Conservation (phyloP, 2,113 vertebrate genomes). For the Bagarius yarrelli region DNA sequence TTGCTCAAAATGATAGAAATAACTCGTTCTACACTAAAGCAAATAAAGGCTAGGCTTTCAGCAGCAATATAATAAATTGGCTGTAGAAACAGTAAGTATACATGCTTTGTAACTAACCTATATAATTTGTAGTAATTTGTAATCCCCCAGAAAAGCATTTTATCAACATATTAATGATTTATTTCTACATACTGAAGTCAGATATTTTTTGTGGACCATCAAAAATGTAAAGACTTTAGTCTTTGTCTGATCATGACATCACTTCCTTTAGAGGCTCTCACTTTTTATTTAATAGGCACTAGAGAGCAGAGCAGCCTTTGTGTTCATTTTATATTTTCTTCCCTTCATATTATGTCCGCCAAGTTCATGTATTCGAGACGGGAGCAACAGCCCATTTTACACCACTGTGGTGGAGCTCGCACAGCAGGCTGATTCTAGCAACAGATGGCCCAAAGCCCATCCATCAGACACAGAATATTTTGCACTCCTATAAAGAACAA, state of each 20-base stretch:
- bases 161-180: not conserved
- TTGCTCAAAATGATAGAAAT: conserved; percentile 33
- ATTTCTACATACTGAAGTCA: not conserved
- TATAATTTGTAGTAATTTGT: not conserved
- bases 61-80: not conserved
- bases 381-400: conserved; percentile 58
- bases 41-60: no score
- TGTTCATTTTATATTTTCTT: conserved; percentile 55
- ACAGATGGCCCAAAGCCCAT: conserved; percentile 60
- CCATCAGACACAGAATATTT: conserved; percentile 45
- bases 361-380: conserved; percentile 56
- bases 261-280: not conserved
- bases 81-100: not conserved
- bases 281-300: conserved; percentile 51
- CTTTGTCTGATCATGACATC: conserved; percentile 25
- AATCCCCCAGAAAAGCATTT: not conserved
- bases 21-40: no score
- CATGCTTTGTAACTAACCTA: not conserved
- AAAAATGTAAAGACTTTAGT: not conserved
- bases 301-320: conserved; percentile 42
- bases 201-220: conserved; percentile 16
- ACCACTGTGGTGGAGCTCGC: conserved; percentile 48
- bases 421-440: conserved; percentile 57
- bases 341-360: conserved; percentile 49
- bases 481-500: conserved; percentile 29